Percentiles rank a stretch among this genome's conserved stretches.
Conservation (phyloP, 2,113 vertebrate genomes). For the Hassar affinis region DNA sequence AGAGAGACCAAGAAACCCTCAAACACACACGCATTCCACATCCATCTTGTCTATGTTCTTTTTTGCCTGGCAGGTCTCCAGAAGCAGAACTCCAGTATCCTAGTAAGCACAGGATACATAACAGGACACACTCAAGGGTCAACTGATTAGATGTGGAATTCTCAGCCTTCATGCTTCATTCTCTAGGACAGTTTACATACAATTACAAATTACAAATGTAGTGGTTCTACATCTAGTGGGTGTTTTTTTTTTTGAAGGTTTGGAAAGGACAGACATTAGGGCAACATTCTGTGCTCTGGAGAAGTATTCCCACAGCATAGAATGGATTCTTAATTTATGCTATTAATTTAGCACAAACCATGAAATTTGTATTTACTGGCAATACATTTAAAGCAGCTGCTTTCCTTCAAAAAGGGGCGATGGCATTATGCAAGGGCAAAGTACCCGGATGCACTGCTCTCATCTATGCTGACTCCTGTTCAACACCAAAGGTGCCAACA, state of each 20-base stretch:
- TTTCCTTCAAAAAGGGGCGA: too few relatives aligned
- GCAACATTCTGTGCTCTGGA: background rate
- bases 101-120: constrained; percentile 13
- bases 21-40: constrained; percentile 17
- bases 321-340: too few relatives aligned
- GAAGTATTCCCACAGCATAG: background rate
- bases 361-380: too few relatives aligned
- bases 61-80: constrained; percentile 36
- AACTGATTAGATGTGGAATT: constrained; percentile 45
- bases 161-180: constrained; percentile 4
- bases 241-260: too few relatives aligned
- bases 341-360: too few relatives aligned
- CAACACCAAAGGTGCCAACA: too few relatives aligned
- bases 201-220: too few relatives aligned
- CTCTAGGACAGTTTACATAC: background rate
- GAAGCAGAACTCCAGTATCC: constrained; percentile 35
- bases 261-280: background rate
- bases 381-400: too few relatives aligned
- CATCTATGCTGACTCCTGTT: too few relatives aligned
- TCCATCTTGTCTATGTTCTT: background rate
- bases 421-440: too few relatives aligned
- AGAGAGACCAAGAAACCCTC: background rate
- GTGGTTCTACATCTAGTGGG: too few relatives aligned
- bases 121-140: constrained; percentile 26
- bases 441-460: too few relatives aligned